Evolutionary conservation across 2,888 invertebrate genomes (phyloP), one percentile per base, ranked within the genome.

Genomic region (Volucella inflata): DNA sequence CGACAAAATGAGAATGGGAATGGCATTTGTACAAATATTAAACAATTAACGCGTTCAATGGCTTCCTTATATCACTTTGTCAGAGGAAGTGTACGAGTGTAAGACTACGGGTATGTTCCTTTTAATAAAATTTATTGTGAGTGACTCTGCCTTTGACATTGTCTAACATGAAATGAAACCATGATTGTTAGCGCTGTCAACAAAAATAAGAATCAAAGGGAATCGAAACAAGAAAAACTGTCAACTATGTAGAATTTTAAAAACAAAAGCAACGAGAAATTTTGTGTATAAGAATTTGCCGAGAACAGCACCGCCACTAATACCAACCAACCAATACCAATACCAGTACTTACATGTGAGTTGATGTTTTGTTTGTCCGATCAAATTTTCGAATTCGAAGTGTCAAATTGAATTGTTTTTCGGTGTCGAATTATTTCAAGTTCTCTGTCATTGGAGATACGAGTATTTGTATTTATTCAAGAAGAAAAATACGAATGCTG

Each of bases 351-450:
- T 65, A 42, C 57, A 42, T 53, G 70, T 48, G n/a, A 59, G 11
- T 42, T 11, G n/a, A 36, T 6, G 38, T n/a, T 17, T n/a, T 51
- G n/a, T 38, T 65, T 38, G 38, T 55, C 12, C 50, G 55, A 42
- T 30, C 44, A 51, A 51, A 70, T 70, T 64, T 78, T 65, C 59
- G 17, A 76, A 70, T 68, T 60, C 65, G 48, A 75, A 76, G 62
- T 77, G 71, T 84, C 70, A 60, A 62, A 59, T 74, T 12, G 46
- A 67, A 17, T 75, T 68, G 46, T 57, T 64, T 51, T 84, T 70
- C 48, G 71, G 80, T 76, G 60, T 80, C 74, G 38, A 67, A 71
- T 79, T 71, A 48, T 64, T 55, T 75, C 74, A 70, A 70, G 59
- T 78, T 72, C 55, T 68, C 17, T n/a, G 60, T 75, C 21, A 59